Conservation (phyloP, 2,797 vertebrate species). For the Manis crassicaudata region DNA sequence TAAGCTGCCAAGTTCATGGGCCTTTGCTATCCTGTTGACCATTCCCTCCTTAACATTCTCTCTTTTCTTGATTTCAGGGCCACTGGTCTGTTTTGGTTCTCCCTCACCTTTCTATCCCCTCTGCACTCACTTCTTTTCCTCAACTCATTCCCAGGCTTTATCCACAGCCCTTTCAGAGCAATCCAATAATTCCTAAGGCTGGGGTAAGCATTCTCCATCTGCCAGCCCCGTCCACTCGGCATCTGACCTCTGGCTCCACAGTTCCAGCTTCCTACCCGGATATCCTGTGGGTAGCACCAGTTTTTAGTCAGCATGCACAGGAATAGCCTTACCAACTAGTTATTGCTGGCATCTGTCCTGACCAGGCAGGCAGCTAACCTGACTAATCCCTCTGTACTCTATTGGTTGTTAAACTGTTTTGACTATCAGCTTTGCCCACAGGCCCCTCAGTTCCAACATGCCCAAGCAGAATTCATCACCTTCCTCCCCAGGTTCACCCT, state of each 20-base stretch:
- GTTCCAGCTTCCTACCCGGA: background rate
- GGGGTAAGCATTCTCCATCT: background rate
- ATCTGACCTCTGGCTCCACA: background rate
- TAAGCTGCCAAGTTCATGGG: background rate
- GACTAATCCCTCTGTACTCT: background rate
- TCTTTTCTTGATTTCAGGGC: background rate
- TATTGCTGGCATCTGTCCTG: background rate
- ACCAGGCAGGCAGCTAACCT: background rate
- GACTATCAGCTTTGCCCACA: no score
- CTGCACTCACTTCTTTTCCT: background rate
- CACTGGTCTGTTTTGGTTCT: background rate
- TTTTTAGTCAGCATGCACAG: background rate
- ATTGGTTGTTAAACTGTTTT: background rate
- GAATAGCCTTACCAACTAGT: background rate
- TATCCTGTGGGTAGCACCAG: background rate
- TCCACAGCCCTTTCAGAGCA: background rate
- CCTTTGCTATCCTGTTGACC: background rate
- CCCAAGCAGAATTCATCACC: background rate
- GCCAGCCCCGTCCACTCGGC: background rate
- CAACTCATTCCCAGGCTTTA: background rate
- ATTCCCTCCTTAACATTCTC: constrained; percentile 17
- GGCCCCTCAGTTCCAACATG: no score
- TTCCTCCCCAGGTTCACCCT: background rate
- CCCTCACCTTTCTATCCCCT: background rate
- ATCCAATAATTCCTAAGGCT: background rate